phyloP scores from a whole-genome alignment of 2,797 vertebrate species.

The Cercopithecus petaurista region DNA sequence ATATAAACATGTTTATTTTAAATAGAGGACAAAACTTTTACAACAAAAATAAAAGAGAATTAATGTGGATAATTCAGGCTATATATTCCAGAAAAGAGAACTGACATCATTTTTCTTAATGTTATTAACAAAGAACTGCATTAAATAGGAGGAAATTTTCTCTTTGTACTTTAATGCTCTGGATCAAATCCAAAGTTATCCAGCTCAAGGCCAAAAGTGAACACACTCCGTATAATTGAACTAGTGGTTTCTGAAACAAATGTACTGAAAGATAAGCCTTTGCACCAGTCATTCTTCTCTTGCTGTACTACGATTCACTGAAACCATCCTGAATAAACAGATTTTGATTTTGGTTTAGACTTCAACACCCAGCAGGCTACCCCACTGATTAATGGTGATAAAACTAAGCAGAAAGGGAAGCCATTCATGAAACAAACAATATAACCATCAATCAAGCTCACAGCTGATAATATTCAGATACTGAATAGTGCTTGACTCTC shows the following conservation, averaged over 20 bases:
- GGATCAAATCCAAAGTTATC: constrained; percentile 15
- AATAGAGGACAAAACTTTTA: neutral
- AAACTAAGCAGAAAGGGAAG: constrained; percentile 34
- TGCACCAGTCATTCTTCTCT: constrained; percentile 4
- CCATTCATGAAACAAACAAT: constrained; percentile 37
- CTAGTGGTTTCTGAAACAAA: neutral
- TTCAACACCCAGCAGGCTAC: neutral
- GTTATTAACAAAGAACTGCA: constrained; percentile 14
- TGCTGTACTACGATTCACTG: neutral
- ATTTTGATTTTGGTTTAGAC: constrained; percentile 50
- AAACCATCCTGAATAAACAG: constrained; percentile 36
- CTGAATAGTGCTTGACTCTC: neutral
- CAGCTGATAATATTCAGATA: neutral
- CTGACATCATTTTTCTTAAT: neutral
- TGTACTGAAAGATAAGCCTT: constrained; percentile 31
- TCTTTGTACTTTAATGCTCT: constrained; percentile 21
- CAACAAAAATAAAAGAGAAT: constrained; percentile 24
- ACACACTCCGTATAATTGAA: neutral
- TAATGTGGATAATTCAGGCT: neutral
- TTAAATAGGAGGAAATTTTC: neutral
- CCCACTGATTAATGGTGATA: neutral
- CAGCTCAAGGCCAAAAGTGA: constrained; percentile 44
- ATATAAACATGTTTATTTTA: neutral
- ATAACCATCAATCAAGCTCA: neutral
- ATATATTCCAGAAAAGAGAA: neutral